These are phyloP conservation scores for Cataglyphis livida DNA, from an alignment of 2,888 invertebrate genomes.

Conservation along the genomic window DNA sequence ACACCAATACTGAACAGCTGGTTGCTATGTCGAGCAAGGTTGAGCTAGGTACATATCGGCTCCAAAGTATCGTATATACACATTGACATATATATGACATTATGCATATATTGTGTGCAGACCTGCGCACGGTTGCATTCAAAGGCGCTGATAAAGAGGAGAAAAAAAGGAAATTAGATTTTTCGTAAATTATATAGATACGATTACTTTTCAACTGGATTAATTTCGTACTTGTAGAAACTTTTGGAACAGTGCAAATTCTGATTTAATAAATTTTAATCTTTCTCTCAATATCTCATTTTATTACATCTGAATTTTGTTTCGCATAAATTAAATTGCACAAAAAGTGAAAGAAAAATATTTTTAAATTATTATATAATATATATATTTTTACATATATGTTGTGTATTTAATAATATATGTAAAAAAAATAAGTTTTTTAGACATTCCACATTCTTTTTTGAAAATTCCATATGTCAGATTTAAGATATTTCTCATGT, in stretches of 20 bases:
- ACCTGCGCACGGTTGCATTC: background rate
- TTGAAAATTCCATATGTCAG: no score
- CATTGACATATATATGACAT: background rate
- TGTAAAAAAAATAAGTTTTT: background rate
- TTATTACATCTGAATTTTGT: background rate
- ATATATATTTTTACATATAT: no score
- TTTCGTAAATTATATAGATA: background rate
- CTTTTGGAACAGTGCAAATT: background rate
- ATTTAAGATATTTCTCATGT: background rate
- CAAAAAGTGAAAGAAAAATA: background rate
- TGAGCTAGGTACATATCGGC: slow-evolving; percentile 12
- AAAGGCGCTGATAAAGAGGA: background rate
- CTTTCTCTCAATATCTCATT: background rate
- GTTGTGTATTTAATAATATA: no score
- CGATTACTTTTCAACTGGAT: background rate
- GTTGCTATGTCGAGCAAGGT: background rate
- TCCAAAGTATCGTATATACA: background rate
- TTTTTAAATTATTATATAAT: background rate
- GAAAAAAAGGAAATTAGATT: slow-evolving; percentile 6
- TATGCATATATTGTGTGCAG: background rate
- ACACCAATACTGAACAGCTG: slow-evolving; percentile 40
- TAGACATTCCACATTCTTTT: background rate
- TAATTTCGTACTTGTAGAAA: background rate
- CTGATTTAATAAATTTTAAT: background rate
- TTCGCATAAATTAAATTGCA: slow-evolving; percentile 2